phyloP scores from a whole-genome alignment of 2,888 invertebrate genomes.

The Aspidiotus rigidus region DNA sequence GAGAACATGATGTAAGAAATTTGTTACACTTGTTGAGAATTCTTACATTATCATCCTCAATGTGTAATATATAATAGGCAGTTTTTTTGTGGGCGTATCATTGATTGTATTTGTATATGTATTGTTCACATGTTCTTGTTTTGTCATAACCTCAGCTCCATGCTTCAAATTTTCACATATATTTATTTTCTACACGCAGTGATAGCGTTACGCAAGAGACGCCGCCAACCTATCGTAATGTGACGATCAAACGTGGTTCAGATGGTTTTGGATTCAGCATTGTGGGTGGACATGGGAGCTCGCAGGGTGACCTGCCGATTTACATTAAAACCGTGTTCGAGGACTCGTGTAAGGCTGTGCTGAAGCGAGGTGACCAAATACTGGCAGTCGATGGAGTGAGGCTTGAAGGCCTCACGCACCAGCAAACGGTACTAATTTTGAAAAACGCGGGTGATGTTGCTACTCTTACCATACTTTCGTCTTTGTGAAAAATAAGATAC shows the following conservation, averaged over 20 bases:
- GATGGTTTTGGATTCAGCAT: constrained; percentile 52
- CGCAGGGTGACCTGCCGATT: constrained; percentile 50
- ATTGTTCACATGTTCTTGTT: no score
- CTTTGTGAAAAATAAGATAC: neutral
- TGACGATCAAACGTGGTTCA: constrained; percentile 46
- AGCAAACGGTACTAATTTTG: constrained; percentile 45
- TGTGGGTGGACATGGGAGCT: constrained; percentile 48
- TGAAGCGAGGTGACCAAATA: constrained; percentile 45
- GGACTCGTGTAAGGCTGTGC: constrained; percentile 42
- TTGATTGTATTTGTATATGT: no score
- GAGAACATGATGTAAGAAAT: no score
- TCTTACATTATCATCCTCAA: no score
- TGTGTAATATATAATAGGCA: no score
- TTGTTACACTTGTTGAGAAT: no score
- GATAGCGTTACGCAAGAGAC: constrained; percentile 29
- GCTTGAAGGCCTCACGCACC: constrained; percentile 44
- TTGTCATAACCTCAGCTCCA: no score
- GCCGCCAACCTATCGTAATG: constrained; percentile 38
- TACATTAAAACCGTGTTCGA: constrained; percentile 47
- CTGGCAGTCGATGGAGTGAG: constrained; percentile 44
- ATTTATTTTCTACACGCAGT: constrained; percentile 11
- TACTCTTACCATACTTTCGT: constrained; percentile 42
- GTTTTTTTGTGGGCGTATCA: no score
- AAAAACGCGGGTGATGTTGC: constrained; percentile 47
- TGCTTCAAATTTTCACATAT: neutral